Base-by-base conservation (phyloP, 2,113 vertebrate species). In the Melanostigma gelatinosum region DNA sequence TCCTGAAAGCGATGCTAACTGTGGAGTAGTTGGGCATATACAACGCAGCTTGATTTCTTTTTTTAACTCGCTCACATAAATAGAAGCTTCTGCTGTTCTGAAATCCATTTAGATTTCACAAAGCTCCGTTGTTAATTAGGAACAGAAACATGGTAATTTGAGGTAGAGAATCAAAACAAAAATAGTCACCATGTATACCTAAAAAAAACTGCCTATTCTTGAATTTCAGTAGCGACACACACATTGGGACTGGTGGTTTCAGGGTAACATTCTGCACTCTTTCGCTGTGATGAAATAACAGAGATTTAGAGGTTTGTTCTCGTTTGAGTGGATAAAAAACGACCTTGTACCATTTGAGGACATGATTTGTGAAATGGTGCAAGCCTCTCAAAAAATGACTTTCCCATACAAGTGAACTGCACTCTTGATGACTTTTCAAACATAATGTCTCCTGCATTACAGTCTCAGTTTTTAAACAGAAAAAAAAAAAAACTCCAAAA, bases 31-130 rank as follows among this genome's bases (percentile, higher is more conserved):
- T 1, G 65, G 71, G 60, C 38, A 70, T 34, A 58, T 36, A 9
- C 6, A 7, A 65, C 46, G 36, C 54, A 63, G 38, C n/a, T 61
- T 38, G 32, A 46, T 79, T 1, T 34, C 4, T 34, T 38, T 46
- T 64, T 61, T 63, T 12, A 20, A 66, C 18, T 61, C 8, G 20
- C 27, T 65, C 18, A 27, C 42, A 58, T 50, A 67, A 77, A 81
- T 32, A 42, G 40, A n/a, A 44, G 48, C 32, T 1, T 61, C 18
- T n/a, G 38, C 73, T 63, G 8, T 71, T 82, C 85, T 75, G 72
- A 75, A 82, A 83, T 78, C 70, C 66, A 84, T 83, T 73, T 80
- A 34, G 75, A 80, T 85, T 82, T 57, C 18, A 82, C 55, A 68
- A 52, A 79, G 77, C 42, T 74, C 75, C 50, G 38, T 9, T 77